Evolutionary conservation across 2,113 vertebrate genomes (phyloP), one percentile per base, ranked within the genome.

Genomic region (Henicopernis longicauda): DNA sequence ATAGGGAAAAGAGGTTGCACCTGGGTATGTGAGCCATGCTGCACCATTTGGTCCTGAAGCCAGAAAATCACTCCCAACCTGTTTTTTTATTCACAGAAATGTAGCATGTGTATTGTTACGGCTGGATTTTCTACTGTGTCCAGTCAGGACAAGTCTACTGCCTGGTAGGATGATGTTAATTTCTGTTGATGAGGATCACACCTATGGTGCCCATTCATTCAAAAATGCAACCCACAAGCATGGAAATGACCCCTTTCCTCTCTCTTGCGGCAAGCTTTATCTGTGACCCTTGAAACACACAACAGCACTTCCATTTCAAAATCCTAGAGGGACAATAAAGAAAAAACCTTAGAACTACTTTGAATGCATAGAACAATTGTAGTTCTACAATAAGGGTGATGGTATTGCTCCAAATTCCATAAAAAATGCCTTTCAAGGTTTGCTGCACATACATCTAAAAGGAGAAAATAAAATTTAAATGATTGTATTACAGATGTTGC

Each of bases 391-490:
- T 65, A 61, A 73, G 18, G 36, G 32, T 16, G 47, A 65, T 55
- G 8, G 13, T 17, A 42, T 62, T 92, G 61, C 67, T 88, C 38
- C 13, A 21, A 93, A 89, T 78, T 67, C 63, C 67, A 89, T 90
- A 83, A 93, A 95, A 86, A 83, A 86, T 19, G 3, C 19, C 59
- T 93, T 73, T 94, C 88, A 92, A 63, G 82, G 58, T 83, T 93
- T 95, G 77, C 57, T 93, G 82, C 42, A 42, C 76, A 42, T 36
- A 19, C 29, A 29, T 74, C 79, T 90, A 54, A 77, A 58, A 81
- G 62, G 45, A 62, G 67, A 88, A 92, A 91, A 94, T 93, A 81
- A 93, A 88, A 90, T 34, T 47, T 61, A 88, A 96, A 86, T 55
- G 6, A 58, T 90, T 44, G 2, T 61, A 49, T 90, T 96, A 78